phyloP scores from a whole-genome alignment of 2,113 vertebrate genomes.

The Panthera leo region DNA sequence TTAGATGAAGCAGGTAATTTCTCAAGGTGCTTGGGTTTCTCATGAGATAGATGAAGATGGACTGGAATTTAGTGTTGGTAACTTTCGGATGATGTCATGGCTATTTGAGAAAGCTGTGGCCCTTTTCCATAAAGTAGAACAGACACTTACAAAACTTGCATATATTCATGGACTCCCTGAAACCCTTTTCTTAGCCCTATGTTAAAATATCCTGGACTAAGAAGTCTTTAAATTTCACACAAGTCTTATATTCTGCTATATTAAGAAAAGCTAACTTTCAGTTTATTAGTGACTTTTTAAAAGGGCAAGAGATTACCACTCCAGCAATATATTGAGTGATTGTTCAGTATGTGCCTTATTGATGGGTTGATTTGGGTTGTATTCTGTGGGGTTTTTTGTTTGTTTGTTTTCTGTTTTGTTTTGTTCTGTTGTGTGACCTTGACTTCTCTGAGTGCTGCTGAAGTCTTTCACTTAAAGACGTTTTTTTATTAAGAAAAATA shows the following conservation, averaged over 20 bases:
- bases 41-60: not conserved
- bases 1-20: not conserved
- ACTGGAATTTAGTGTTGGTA: not conserved
- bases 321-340: not conserved
- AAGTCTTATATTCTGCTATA: not conserved
- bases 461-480: not conserved
- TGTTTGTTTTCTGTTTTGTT: not conserved
- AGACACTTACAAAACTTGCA: not conserved
- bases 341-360: not conserved
- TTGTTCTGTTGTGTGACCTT: not conserved
- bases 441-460: not conserved
- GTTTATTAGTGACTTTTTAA: slow-evolving; percentile 15
- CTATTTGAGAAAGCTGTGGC: not conserved
- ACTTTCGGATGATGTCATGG: not conserved
- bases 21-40: not conserved
- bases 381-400: not conserved
- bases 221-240: not conserved
- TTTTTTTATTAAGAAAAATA: slow-evolving; percentile 53
- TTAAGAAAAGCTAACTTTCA: not conserved
- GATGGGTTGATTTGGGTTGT: not conserved
- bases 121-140: not conserved
- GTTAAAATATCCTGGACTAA: not conserved
- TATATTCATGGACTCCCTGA: accelerated
- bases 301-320: not conserved
- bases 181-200: not conserved